Evolutionary conservation across 2,113 vertebrate species (phyloP).

Genomic region (Leucopsar rothschildi): DNA sequence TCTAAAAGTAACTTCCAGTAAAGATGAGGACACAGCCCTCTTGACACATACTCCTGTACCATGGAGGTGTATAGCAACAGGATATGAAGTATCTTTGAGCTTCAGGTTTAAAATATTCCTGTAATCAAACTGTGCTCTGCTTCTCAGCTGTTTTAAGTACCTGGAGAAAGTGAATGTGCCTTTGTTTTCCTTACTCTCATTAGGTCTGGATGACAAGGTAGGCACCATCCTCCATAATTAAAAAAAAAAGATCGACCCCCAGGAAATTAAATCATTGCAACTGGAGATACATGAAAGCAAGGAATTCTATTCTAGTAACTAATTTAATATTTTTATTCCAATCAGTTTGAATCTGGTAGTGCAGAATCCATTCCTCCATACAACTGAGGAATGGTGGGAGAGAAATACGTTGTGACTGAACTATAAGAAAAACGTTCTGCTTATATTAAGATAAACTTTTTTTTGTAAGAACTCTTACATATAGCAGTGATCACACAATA

Average conservation of each 20-base stretch:
- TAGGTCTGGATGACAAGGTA: neutral
- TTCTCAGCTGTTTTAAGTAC: neutral
- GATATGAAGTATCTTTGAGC: neutral
- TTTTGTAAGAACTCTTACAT: neutral
- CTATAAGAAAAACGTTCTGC: neutral
- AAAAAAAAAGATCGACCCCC: neutral
- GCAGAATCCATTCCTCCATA: neutral
- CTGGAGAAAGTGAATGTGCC: neutral
- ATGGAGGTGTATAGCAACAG: neutral
- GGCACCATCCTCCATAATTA: neutral
- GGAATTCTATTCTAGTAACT: neutral
- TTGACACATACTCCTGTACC: neutral
- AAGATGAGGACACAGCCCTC: neutral
- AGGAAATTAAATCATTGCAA: rapidly evolving
- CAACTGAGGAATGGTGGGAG: neutral
- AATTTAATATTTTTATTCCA: neutral
- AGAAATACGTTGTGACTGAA: neutral
- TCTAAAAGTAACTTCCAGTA: neutral
- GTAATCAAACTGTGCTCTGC: neutral
- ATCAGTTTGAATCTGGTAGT: neutral
- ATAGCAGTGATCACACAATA: neutral
- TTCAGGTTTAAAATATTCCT: neutral
- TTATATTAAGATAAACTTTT: neutral
- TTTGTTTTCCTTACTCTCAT: neutral
- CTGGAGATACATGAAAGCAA: neutral